Evolutionary conservation across 2,888 invertebrate species (phyloP), one percentile per base, ranked within the genome.

Genomic region (Meghimatium bilineatum): DNA sequence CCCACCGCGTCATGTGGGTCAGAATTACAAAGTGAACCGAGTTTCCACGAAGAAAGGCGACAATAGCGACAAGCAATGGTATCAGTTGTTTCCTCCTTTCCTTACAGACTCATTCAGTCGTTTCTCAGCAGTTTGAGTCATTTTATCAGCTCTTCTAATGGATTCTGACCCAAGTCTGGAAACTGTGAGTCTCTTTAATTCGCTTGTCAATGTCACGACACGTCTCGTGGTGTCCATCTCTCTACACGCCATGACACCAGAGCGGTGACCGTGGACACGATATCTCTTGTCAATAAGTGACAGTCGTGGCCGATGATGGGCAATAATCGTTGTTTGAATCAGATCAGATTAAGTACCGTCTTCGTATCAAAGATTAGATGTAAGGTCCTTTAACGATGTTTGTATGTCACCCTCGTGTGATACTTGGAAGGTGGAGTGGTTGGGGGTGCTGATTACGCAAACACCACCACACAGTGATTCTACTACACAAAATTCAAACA

Each of bases 211-310:
- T 71, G 36, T 32, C 10, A 38, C 71, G 34, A 26, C 34, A 71
- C 71, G 71, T 71, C 71, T 71, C 36, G 71, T 34, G 26, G 36
- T 38, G 71, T 32, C 36, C 71, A 71, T 71, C 71, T 38, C 71
- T 36, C 36, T 17, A 71, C 71, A 71, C 38, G 71, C 36, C 38
- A 71, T 71, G 38, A 36, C 32, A 71, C 71, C 14, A 56, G 20
- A 56, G 20, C 23, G 56, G 2, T 23, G 56, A 17, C 56, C 56
- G 17, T 17, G 56, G 20, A 56, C 56, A 56, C 56, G 56, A 56
- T 56, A 56, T 56, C 56, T 56, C 56, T 56, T 56, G 56, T 56
- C 56, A 56, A 56, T 56, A 3, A 56, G 17, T 56, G 17, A 17
- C 56, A 6, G 20, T 17, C 56, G 23, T 56, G 17, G 56, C 17